Evolutionary conservation across 2,113 vertebrate species (phyloP).

Genomic region (Ascaphus truei): DNA sequence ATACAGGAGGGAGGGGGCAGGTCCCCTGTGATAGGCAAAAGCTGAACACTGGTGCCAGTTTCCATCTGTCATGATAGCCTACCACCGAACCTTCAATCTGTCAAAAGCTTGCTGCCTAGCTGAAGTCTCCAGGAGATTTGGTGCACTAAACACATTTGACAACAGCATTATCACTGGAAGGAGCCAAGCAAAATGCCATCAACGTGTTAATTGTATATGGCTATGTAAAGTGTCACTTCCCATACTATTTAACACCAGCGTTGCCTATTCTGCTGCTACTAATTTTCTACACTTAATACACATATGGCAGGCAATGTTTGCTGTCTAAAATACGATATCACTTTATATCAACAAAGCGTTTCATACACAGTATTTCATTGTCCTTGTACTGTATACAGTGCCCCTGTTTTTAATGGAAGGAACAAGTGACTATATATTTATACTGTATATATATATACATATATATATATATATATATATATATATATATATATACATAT

Average conservation of each 20-base stretch:
- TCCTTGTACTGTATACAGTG: constrained; percentile 61
- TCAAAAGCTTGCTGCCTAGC: constrained; percentile 98
- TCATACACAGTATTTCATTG: constrained; percentile 37
- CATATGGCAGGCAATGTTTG: constrained; percentile 58
- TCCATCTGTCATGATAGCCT: constrained; percentile 99
- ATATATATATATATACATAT: too few species aligned
- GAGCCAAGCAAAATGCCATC: constrained; percentile 93
- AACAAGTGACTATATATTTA: too few species aligned
- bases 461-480: constrained; percentile 36
- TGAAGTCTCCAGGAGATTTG: constrained; percentile 99
- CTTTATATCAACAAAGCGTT: not conserved
- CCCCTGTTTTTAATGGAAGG: constrained; percentile 43
- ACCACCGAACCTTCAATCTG: constrained; percentile 99
- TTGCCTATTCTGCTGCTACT: constrained; percentile 76
- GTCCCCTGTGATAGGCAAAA: constrained; percentile 99
- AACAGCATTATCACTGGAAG: constrained; percentile 99
- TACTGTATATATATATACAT: too few species aligned
- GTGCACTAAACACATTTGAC: constrained; percentile 99
- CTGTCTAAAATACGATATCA: not conserved
- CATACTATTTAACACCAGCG: constrained; percentile 92
- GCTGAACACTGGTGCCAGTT: constrained; percentile 99
- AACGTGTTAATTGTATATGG: constrained; percentile 99
- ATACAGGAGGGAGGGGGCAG: constrained; percentile 88
- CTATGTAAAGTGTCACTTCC: constrained; percentile 99
- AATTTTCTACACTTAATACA: constrained; percentile 76